A percentile compares a stretch with the other conserved stretches of the same genome.
Conservation (phyloP, 2,113 vertebrate species). For the Colossoma macropomum region DNA sequence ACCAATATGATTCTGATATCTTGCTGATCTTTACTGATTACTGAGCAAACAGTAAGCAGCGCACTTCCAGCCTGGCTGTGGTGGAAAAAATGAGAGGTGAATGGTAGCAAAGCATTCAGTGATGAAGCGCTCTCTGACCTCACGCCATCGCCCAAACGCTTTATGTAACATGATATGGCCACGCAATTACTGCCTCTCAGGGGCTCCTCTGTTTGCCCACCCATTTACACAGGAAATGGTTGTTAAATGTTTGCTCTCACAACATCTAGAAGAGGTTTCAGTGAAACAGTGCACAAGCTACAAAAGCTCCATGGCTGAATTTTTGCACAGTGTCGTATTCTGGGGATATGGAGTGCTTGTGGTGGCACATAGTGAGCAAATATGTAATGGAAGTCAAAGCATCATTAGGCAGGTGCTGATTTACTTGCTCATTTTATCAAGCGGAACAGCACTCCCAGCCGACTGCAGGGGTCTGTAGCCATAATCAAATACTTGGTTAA, state of each 20-base stretch:
- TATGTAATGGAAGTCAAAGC: conserved; percentile 33
- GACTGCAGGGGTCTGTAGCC: background rate
- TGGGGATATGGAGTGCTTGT: background rate
- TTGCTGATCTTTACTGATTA: background rate
- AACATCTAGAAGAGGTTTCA: conserved; percentile 19
- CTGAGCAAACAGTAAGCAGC: conserved; percentile 14
- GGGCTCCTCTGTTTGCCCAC: conserved; percentile 43
- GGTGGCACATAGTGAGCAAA: background rate
- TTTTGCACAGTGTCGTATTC: conserved; percentile 32
- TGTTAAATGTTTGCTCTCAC: conserved; percentile 50
- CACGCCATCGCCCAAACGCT: conserved; percentile 19
- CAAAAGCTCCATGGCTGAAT: background rate
- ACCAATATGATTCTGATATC: background rate
- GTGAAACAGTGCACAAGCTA: conserved; percentile 19
- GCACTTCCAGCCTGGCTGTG: conserved; percentile 5
- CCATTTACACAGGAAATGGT: conserved; percentile 56
- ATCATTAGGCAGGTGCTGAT: conserved; percentile 36
- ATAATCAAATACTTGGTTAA: background rate
- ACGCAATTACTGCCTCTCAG: conserved; percentile 39
- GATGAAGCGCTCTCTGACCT: conserved; percentile 39
- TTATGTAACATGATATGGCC: conserved; percentile 52
- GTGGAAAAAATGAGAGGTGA: conserved; percentile 50
- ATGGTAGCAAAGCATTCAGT: conserved; percentile 27
- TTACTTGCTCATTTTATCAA: conserved; percentile 21
- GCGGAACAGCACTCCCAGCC: background rate